Base-by-base conservation (phyloP, 2,797 vertebrate species). In the Parambassis ranga region DNA sequence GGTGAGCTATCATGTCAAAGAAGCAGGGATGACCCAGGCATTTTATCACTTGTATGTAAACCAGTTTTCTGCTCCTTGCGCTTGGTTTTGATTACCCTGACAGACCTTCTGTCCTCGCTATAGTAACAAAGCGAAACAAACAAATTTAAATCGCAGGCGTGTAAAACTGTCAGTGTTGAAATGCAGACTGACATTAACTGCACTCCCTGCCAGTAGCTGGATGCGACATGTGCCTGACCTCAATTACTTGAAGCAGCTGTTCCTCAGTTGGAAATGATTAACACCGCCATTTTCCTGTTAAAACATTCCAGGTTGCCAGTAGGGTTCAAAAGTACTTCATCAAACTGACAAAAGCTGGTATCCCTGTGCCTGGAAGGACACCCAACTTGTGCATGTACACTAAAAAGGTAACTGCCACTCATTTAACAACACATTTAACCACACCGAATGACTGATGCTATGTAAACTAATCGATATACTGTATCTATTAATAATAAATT, bases 281-380 rank as follows among this genome's bases (percentile, higher is more conserved):
- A 82, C 51, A 4, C 18, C 9, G 13, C 7, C n/a, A 5, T 79
- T 66, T 77, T 65, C 49, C 53, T 78, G 60, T 73, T 38, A 10
- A 75, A 76, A 62, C 58, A 13, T 77, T 75, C 15, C 83, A 99
- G 97, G 98, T 99, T 77, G 98, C 98, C 83, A 99, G 98, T 83
- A 91, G 98, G 73, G 97, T 99, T 69, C 98, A 99, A 75, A 99
- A 99, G 85, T 99, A 99, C 86, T 99, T 99, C 91, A 99, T 99
- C 92, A 99, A 99, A 90, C 91, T 99, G 89, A 98, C 98, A 68
- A 98, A 99, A 92, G 98, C 98, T 81, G 98, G 98, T 47, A 98
- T 99, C 86, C 96, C 98, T n/a, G 97, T 99, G 72, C 98, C 98
- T 55, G 98, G 98, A 83, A 93, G 98, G 89, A 98, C 96, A 28